phyloP scores from a whole-genome alignment of 1,140 invertebrate species.

The Drosophila equinoxialis region DNA sequence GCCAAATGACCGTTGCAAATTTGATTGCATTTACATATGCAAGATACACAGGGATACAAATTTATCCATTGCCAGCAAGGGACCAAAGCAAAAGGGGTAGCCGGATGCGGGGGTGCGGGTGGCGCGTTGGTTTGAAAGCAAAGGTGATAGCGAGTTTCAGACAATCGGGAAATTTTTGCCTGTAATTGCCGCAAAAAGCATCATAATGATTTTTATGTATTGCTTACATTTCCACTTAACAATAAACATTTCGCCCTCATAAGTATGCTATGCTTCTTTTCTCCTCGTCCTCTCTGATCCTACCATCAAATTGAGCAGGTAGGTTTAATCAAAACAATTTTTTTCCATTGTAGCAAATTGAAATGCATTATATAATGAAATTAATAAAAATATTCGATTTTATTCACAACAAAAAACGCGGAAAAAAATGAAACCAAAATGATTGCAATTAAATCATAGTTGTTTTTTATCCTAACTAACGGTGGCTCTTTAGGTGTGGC shows the following conservation, averaged over 20 bases:
- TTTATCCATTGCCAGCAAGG: constrained; percentile 11
- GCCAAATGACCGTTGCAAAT: constrained; percentile 78
- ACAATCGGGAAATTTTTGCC: neutral
- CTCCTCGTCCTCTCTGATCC: neutral
- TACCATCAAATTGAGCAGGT: too few species aligned
- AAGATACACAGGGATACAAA: constrained; percentile 31
- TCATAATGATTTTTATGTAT: constrained; percentile 13
- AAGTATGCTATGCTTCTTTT: neutral
- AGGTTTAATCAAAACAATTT: too few species aligned
- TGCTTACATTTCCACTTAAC: constrained; percentile 12
- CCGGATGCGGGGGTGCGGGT: neutral
- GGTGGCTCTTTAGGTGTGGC: too few species aligned
- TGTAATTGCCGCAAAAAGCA: constrained; percentile 16
- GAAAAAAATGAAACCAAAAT: too few species aligned
- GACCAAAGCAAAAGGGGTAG: neutral
- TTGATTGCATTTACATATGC: constrained; percentile 80
- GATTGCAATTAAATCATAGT: too few species aligned
- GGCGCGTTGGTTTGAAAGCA: neutral
- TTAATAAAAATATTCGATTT: too few species aligned
- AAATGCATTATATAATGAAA: too few species aligned
- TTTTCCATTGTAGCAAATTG: too few species aligned
- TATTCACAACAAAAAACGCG: too few species aligned
- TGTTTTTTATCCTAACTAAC: too few species aligned
- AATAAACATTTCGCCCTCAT: too few species aligned
- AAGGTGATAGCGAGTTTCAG: constrained; percentile 1